Percentiles rank a stretch among this genome's conserved stretches.
phyloP scores from a whole-genome alignment of 1,140 invertebrate species.

The Adoxophyes honmai region DNA sequence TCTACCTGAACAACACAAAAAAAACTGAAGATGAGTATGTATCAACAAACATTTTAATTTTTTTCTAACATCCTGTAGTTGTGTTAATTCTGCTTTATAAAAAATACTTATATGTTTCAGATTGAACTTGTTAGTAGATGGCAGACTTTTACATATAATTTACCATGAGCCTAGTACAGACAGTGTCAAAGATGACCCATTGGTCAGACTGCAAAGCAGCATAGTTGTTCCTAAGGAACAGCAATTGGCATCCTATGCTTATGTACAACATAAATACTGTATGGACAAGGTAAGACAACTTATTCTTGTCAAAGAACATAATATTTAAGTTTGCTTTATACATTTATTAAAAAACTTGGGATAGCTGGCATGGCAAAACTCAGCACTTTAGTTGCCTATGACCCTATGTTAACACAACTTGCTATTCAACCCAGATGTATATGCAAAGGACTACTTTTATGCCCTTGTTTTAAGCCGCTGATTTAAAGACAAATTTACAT shows the following conservation, averaged over 20 bases:
- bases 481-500: too few species aligned
- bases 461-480: too few species aligned
- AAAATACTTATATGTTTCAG: constrained; percentile 43
- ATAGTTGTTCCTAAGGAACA: constrained; percentile 70
- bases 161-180: constrained; percentile 76
- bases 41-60: too few species aligned
- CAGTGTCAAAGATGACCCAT: constrained; percentile 72
- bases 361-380: too few species aligned
- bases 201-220: constrained; percentile 50
- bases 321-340: too few species aligned
- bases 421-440: too few species aligned
- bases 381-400: too few species aligned
- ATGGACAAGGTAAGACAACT: constrained; percentile 82
- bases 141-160: constrained; percentile 84
- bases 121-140: constrained; percentile 82
- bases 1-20: constrained; percentile 69
- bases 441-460: too few species aligned
- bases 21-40: constrained; percentile 73
- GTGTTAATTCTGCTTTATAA: neutral
- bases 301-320: too few species aligned
- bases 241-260: constrained; percentile 81
- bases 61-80: too few species aligned
- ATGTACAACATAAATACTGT: constrained; percentile 86
- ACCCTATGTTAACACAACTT: too few species aligned
- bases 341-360: too few species aligned